Evolutionary conservation across 2,888 invertebrate species (phyloP).

Genomic region (Hipparchia sbordonii): DNA sequence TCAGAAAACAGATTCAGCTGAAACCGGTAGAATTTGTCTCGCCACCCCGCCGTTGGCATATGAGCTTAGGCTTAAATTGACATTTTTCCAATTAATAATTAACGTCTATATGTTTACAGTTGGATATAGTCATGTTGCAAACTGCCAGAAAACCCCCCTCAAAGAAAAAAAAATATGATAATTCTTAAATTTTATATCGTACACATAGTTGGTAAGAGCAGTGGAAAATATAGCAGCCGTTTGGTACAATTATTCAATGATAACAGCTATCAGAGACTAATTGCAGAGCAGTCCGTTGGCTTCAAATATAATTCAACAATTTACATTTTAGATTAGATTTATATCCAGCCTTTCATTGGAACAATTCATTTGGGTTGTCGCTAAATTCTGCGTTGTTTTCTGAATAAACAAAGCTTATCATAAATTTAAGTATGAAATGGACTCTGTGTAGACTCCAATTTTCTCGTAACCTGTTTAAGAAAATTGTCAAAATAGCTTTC

Average conservation of each 20-base stretch:
- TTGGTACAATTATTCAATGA: constrained; percentile 31
- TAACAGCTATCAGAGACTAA: constrained; percentile 35
- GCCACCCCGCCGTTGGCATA: too few species aligned
- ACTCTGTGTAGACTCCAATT: background rate
- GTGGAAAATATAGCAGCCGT: constrained; percentile 7
- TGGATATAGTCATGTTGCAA: too few species aligned
- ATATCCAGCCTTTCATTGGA: constrained; percentile 31
- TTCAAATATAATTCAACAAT: constrained; percentile 35
- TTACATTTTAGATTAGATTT: constrained; percentile 37
- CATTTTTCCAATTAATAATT: too few species aligned
- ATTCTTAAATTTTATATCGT: background rate
- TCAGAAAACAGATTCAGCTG: too few species aligned
- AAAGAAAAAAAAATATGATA: background rate
- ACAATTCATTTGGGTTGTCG: constrained; percentile 27
- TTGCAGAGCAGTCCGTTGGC: constrained; percentile 33
- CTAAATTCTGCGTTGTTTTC: constrained; percentile 16
- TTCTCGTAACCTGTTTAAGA: background rate
- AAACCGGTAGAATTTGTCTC: too few species aligned
- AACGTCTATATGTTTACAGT: too few species aligned
- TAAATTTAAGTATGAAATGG: background rate
- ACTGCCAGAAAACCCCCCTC: too few species aligned
- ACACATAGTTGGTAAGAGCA: background rate
- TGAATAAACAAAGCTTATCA: background rate
- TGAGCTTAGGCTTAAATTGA: too few species aligned
- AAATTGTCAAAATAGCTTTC: too few species aligned